Percentiles rank a stretch among this genome's conserved stretches.
These are phyloP conservation scores for Meliscaeva auricollis DNA, from an alignment of 2,888 invertebrate species.

Conservation along the genomic window DNA sequence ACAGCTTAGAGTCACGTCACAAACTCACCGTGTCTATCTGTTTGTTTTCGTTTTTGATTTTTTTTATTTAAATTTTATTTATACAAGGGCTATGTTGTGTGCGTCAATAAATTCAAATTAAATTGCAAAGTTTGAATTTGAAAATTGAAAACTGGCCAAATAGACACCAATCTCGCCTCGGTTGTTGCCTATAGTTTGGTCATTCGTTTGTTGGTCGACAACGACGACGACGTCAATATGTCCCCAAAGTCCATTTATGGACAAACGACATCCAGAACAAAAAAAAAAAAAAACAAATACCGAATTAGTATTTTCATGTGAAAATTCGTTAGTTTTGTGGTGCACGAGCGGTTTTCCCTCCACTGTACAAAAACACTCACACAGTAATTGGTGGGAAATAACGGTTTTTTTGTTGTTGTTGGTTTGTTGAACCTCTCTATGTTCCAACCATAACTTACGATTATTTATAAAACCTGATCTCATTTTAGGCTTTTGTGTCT, in stretches of 20 bases:
- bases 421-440: neutral
- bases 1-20: conserved; percentile 34
- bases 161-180: neutral
- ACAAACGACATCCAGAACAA: neutral
- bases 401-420: neutral
- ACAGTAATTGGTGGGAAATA: neutral
- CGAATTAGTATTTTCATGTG: conserved; percentile 47
- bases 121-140: conserved; percentile 64
- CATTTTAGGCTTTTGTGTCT: conserved; percentile 56
- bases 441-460: conserved; percentile 24
- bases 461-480: conserved; percentile 60
- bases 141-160: conserved; percentile 47
- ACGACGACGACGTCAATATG: conserved; percentile 9
- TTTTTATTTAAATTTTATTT: conserved; percentile 7
- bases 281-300: neutral
- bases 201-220: neutral
- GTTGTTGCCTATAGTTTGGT: neutral
- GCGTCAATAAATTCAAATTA: conserved; percentile 71
- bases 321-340: conserved; percentile 45
- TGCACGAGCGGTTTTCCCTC: too few relatives aligned
- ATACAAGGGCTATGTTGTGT: neutral
- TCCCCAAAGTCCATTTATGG: conserved; percentile 49
- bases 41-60: neutral
- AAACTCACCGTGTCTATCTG: conserved; percentile 1
- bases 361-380: too few relatives aligned